A percentile compares a stretch with the other conserved stretches of the same genome.
These are phyloP conservation scores for Turritopsis rubra DNA, from an alignment of 30 jellyfish, hydroid and myxozoan genomes.

Conservation along the genomic window DNA sequence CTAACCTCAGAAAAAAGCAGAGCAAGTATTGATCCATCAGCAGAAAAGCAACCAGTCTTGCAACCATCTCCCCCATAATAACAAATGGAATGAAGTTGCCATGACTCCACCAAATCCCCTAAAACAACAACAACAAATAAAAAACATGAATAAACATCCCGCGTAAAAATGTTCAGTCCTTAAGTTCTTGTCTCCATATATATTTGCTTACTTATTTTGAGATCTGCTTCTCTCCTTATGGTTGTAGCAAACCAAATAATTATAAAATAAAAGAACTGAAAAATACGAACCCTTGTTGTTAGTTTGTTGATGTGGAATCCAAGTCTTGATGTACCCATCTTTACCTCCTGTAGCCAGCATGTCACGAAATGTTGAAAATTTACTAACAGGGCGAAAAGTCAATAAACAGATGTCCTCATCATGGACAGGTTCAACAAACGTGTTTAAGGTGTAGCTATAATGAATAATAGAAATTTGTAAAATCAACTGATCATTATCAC, in stretches of 20 bases:
- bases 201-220: too few species aligned
- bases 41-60: conserved; percentile 56
- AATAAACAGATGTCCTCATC: conserved; percentile 33
- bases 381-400: conserved; percentile 43
- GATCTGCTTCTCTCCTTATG: too few species aligned
- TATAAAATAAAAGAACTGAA: too few species aligned
- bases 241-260: too few species aligned
- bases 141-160: too few species aligned
- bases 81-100: conserved; percentile 58
- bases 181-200: neutral
- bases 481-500: too few species aligned
- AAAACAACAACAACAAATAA: neutral
- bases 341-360: conserved; percentile 52
- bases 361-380: conserved; percentile 17
- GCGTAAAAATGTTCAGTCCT: neutral
- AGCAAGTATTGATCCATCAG: conserved; percentile 79
- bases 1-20: conserved; percentile 59
- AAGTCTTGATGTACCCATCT: conserved; percentile 57
- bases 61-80: conserved; percentile 57
- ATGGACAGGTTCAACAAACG: conserved; percentile 78
- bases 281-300: too few species aligned
- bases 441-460: conserved; percentile 44
- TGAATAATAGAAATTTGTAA: neutral
- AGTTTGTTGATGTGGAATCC: conserved; percentile 32
- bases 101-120: conserved; percentile 25